Evolutionary conservation across 1,140 invertebrate species (phyloP), one percentile per base, ranked within the genome.

Genomic region (Neodiprion fabricii): DNA sequence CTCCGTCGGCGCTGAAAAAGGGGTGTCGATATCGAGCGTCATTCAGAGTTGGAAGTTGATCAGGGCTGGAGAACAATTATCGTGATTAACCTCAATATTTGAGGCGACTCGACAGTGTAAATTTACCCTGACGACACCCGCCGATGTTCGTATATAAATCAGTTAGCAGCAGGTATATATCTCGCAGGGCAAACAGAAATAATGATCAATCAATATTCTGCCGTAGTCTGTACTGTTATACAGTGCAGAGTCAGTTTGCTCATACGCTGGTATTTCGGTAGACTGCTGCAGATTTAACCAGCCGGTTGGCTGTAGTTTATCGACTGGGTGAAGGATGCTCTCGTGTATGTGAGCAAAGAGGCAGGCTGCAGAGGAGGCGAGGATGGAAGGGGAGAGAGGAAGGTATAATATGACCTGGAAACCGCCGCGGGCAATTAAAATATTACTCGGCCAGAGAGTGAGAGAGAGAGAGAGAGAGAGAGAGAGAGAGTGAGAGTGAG

Each of bases 1-100:
- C 97, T 9, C 98, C 98, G 86, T 99, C 98, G 74, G 98, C 98
- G 86, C 96, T 98, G 85, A 74, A 86, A 88, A 75, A 66, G 21
- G 28, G 40, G 49, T 40, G 17, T 67, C 7, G n/a, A 71, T 40
- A 17, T 17, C 53, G 53, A 61, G 3, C 53, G 5, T 61, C 11
- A 61, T 8, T 14, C 5, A 9, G 11, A 17, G 53, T 61, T 61
- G 11, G n/a, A 61, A 7, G n/a, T 61, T 61, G 53, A 12, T 61
- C 53, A 61, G 9, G n/a, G 4, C 53, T 61, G 11, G 53, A 9
- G 53, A 17, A 61, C 9, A 14, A 14, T 61, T 17, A 12, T 61
- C 9, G 53, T 14, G 53, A 61, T 61, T 14, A 61, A 14, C n/a
- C 11, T 61, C 53, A 61, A 61, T 17, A 61, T 40, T 40, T 40